phyloP scores from a whole-genome alignment of 2,797 vertebrate species.

The Thunnus albacares region DNA sequence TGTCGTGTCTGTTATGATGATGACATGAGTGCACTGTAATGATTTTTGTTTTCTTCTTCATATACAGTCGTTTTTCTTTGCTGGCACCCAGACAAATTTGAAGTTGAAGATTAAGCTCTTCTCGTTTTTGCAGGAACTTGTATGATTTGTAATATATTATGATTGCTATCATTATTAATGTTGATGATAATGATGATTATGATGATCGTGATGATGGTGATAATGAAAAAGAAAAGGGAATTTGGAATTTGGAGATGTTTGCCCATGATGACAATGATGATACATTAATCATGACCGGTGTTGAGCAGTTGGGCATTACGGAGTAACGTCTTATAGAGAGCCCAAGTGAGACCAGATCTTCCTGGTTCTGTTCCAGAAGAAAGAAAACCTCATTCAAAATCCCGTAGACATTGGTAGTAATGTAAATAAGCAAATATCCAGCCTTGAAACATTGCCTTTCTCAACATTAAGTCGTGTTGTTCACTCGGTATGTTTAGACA shows the following conservation, averaged over 20 bases:
- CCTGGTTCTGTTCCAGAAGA: neutral
- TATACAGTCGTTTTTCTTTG: neutral
- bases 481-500: neutral
- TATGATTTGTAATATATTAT: neutral
- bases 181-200: slow-evolving; percentile 7
- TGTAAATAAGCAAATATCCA: neutral
- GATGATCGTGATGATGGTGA: neutral
- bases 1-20: neutral
- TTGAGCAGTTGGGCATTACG: neutral
- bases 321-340: no score
- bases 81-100: neutral
- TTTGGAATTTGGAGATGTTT: neutral
- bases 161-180: neutral
- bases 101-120: slow-evolving; percentile 3
- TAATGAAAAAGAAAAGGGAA: neutral
- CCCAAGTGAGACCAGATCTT: no score
- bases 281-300: neutral
- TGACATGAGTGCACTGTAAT: neutral
- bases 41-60: neutral
- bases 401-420: neutral
- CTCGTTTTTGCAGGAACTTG: neutral
- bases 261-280: neutral
- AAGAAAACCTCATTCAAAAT: neutral
- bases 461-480: neutral
- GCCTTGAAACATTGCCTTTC: neutral